Evolutionary conservation across 2,113 vertebrate genomes (phyloP).

Genomic region (Labeo rohita): DNA sequence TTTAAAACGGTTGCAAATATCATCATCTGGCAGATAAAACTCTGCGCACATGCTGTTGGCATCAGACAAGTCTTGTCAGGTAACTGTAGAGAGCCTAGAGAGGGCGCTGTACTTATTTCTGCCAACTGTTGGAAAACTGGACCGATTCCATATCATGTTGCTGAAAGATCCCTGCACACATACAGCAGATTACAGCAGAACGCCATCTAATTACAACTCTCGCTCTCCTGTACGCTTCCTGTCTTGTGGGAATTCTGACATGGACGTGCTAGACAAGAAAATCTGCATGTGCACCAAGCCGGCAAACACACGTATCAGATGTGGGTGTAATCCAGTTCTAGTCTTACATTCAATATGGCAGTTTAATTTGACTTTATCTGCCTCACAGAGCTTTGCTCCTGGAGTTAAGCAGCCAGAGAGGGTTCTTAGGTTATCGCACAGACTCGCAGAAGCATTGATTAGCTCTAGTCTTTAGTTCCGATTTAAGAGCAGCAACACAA

Average conservation of each 20-base stretch:
- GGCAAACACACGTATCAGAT: slow-evolving; percentile 22
- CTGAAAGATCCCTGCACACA: slow-evolving; percentile 17
- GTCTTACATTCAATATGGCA: slow-evolving; percentile 9
- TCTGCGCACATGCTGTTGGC: not conserved
- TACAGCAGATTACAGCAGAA: slow-evolving; percentile 5
- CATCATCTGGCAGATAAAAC: not conserved
- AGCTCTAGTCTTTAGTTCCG: not conserved
- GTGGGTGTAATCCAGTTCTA: slow-evolving; percentile 13
- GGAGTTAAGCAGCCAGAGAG: slow-evolving; percentile 17
- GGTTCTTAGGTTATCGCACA: slow-evolving; percentile 16
- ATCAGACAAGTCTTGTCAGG: not conserved
- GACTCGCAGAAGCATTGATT: not conserved
- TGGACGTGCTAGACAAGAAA: not conserved
- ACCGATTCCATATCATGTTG: not conserved
- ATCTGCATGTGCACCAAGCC: slow-evolving; percentile 6
- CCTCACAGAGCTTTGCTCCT: not conserved
- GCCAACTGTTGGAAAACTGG: slow-evolving; percentile 11
- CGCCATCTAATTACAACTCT: not conserved
- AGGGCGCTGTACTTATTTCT: not conserved
- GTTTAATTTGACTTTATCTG: slow-evolving; percentile 38
- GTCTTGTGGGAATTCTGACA: slow-evolving; percentile 16
- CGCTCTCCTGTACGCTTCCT: slow-evolving; percentile 12
- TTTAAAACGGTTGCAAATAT: not conserved
- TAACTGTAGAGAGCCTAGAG: not conserved
- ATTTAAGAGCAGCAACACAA: slow-evolving; percentile 20